A percentile compares a stretch with the other conserved stretches of the same genome.
phyloP scores from a whole-genome alignment of 2,888 invertebrate genomes.

The Sicus ferrugineus region DNA sequence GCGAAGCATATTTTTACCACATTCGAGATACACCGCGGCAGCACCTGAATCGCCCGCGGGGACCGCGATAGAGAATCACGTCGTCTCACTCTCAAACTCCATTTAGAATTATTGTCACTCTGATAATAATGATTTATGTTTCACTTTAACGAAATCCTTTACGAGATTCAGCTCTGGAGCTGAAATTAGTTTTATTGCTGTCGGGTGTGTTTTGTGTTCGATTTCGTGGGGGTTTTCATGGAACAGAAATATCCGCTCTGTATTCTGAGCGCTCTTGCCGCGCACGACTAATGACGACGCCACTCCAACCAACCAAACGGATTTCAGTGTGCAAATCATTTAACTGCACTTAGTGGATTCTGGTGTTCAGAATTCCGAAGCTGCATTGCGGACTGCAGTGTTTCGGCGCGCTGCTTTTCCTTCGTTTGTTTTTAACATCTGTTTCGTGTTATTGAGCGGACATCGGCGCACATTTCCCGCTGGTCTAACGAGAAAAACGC shows the following conservation, averaged over 20 bases:
- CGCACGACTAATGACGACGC: neutral
- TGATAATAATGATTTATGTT: constrained; percentile 22
- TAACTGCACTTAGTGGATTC: neutral
- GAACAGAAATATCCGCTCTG: constrained; percentile 5
- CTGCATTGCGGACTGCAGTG: too few relatives aligned
- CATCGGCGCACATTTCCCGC: too few relatives aligned
- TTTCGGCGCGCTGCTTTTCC: too few relatives aligned
- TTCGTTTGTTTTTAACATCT: too few relatives aligned
- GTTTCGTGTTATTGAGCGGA: too few relatives aligned
- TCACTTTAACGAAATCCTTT: neutral
- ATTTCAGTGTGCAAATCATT: constrained; percentile 20
- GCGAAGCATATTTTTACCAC: neutral
- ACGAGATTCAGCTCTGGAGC: neutral
- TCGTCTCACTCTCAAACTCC: neutral
- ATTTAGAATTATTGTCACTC: constrained; percentile 24
- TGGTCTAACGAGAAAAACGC: too few relatives aligned
- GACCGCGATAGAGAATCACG: neutral
- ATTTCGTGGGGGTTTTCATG: constrained; percentile 13
- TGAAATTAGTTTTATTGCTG: neutral
- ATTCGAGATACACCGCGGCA: neutral
- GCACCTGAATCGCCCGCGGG: neutral
- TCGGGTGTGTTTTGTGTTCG: neutral
- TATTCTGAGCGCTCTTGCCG: too few relatives aligned
- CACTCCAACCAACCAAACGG: neutral
- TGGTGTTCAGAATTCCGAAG: too few relatives aligned